phyloP scores from a whole-genome alignment of 2,113 vertebrate genomes.

The Procavia capensis region DNA sequence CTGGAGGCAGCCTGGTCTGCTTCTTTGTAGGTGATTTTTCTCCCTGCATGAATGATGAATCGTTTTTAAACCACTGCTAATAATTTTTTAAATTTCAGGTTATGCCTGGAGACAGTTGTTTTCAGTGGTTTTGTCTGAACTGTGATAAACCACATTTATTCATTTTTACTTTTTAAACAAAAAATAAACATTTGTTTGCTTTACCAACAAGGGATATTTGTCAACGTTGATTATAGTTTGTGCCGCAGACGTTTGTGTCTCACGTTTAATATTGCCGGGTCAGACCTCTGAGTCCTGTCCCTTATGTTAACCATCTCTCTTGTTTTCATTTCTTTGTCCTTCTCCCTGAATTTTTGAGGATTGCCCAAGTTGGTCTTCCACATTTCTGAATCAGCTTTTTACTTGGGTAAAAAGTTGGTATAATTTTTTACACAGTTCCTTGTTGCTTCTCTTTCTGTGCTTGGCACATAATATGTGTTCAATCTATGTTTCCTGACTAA shows the following conservation, averaged over 20 bases:
- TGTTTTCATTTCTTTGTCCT: background rate
- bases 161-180: conserved; percentile 21
- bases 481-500: conserved; percentile 29
- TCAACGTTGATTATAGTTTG: background rate
- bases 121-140: conserved; percentile 4
- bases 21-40: background rate
- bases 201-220: background rate
- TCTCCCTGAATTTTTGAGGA: background rate
- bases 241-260: background rate
- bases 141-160: background rate
- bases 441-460: background rate
- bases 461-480: background rate
- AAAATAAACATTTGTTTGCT: background rate
- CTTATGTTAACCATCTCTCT: background rate
- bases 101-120: background rate
- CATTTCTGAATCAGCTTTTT: background rate
- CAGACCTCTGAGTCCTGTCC: too few species aligned
- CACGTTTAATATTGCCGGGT: background rate
- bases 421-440: background rate
- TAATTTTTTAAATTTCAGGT: background rate
- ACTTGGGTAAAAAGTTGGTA: background rate
- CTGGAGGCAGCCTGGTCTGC: background rate
- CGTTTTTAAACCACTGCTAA: background rate
- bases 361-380: background rate
- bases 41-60: background rate